Evolutionary conservation across 2,797 vertebrate genomes (phyloP).

Genomic region (Anguilla megastoma): DNA sequence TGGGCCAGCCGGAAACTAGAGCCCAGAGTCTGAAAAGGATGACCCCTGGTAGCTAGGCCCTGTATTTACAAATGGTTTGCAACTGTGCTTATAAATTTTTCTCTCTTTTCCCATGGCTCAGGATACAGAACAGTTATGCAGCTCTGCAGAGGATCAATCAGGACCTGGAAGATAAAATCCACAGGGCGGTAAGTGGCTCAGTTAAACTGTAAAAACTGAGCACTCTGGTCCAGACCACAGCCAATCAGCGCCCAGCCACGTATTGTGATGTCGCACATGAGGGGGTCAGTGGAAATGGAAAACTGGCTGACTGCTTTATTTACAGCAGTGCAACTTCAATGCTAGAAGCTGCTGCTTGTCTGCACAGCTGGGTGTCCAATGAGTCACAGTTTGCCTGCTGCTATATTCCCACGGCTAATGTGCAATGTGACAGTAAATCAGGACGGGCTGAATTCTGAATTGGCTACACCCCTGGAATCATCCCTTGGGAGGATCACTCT

Average conservation of each 20-base stretch:
- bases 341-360: not conserved
- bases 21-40: not conserved
- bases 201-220: not conserved
- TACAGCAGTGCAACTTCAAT: not conserved
- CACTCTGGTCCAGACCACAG: too few relatives aligned
- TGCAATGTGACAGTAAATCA: not conserved
- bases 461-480: not conserved
- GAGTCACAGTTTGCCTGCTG: not conserved
- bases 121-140: slow-evolving; percentile 95
- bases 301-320: not conserved
- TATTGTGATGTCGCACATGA: not conserved
- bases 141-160: slow-evolving; percentile 95
- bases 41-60: not conserved
- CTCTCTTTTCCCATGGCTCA: slow-evolving; percentile 57
- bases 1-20: not conserved
- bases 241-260: not conserved
- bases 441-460: not conserved
- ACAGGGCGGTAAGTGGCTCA: slow-evolving; percentile 80
- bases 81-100: slow-evolving; percentile 17
- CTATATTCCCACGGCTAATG: not conserved
- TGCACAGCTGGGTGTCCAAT: slow-evolving; percentile 20
- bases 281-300: not conserved
- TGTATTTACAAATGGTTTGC: not conserved
- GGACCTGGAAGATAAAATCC: slow-evolving; percentile 94
- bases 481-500: not conserved